Percentiles rank a stretch among this genome's conserved stretches.
Conservation (phyloP, 2,113 vertebrate genomes). For the Antechinus flavipes region DNA sequence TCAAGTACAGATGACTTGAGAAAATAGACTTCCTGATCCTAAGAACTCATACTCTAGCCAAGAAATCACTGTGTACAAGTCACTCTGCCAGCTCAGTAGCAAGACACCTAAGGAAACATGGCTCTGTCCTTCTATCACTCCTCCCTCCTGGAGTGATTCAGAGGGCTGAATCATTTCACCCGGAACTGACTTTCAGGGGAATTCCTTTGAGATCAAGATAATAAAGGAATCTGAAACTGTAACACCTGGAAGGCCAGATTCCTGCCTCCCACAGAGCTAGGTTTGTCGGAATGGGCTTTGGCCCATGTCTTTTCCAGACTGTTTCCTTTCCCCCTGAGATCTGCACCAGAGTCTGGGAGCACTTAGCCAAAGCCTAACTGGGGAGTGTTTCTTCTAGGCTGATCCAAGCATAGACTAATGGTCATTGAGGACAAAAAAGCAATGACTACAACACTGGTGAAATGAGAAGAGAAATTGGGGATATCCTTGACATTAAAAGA, state of each 20-base stretch:
- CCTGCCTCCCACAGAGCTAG: not conserved
- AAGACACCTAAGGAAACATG: not conserved
- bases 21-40: not conserved
- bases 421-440: not conserved
- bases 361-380: not conserved
- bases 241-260: not conserved
- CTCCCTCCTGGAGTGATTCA: slow-evolving; percentile 16
- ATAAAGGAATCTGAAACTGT: not conserved
- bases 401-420: not conserved
- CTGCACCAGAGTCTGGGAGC: not conserved
- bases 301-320: not conserved
- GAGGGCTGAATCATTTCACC: slow-evolving; percentile 41
- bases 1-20: slow-evolving; percentile 24
- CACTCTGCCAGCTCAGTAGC: slow-evolving; percentile 27
- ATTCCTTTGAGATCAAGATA: slow-evolving; percentile 35
- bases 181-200: slow-evolving; percentile 24
- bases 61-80: slow-evolving; percentile 26
- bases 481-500: not conserved
- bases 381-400: not conserved
- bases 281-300: not conserved
- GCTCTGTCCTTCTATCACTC: not conserved
- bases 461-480: not conserved
- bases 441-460: not conserved
- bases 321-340: not conserved
- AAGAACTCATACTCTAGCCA: not conserved